Base-by-base conservation (phyloP, 2,888 invertebrate species). In the Hipparchia sbordonii region DNA sequence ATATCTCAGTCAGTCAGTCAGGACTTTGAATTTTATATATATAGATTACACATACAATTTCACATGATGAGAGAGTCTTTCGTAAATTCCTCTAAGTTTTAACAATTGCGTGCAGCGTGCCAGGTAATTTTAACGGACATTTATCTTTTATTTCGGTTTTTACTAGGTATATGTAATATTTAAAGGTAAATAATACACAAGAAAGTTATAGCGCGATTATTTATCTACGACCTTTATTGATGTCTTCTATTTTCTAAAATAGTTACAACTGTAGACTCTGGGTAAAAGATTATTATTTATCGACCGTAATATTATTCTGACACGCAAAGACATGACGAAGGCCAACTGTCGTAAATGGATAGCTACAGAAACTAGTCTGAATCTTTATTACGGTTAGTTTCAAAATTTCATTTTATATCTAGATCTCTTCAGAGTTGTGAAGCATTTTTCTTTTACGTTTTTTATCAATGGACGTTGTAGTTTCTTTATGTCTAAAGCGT, bases 371-470 rank as follows among this genome's bases (percentile, higher is more conserved):
- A 46, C 67, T 46, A 54, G 45, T 56, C 61, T 56, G 61, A 56
- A 39, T 46, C 54, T 72, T 67, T 72, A 71, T 67, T 67, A 61
- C 67, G 60, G 51, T 65, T 39, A 70, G 56, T 56, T 45, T 67
- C 9, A 13, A 72, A 72, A 72, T 57, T 67, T 67, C 33, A 63
- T 72, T 57, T 63, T 2, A 51, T 13, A 69, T 67, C 66, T 45
- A 45, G 66, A 56, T 67, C 56, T 56, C 52, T n/a, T 12, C 12
- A 56, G 66, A 54, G 52, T 56, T 67, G 56, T 56, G 45, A 13
- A 56, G 54, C 66, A 65, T 23, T 52, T 61, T 23, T 59, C 12
- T 60, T 51, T 63, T 23, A 23, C 51, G 3, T 33, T 33, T 33
- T 51, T 9, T 10, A 33, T 51, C 52, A 52, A 52, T 33, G 52